These are phyloP conservation scores for Turnix velox DNA, from an alignment of 2,113 vertebrate genomes.

Conservation along the genomic window DNA sequence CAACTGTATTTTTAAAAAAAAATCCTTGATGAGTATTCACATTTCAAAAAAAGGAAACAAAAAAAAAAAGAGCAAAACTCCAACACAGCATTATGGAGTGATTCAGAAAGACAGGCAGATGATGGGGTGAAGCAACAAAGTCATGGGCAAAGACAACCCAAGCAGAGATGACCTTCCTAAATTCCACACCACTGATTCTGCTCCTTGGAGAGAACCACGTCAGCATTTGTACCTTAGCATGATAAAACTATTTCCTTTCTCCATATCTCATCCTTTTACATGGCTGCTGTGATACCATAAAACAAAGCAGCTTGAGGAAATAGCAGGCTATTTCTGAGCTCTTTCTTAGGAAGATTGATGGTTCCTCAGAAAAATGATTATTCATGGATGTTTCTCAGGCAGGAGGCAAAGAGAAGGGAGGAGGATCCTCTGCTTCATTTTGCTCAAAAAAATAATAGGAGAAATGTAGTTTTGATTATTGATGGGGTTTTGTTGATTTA, in stretches of 20 bases:
- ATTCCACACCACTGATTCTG: neutral
- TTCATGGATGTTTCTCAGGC: neutral
- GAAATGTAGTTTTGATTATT: neutral
- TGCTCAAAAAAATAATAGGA: neutral
- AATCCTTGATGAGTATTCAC: neutral
- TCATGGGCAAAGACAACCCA: neutral
- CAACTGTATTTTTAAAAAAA: slow-evolving; percentile 14
- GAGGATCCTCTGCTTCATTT: neutral
- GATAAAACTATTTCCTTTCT: neutral
- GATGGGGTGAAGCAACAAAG: neutral
- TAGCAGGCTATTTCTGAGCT: neutral
- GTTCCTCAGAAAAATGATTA: neutral
- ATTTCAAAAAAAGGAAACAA: neutral
- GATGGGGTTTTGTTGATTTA: neutral
- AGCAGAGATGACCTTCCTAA: neutral
- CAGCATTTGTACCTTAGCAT: neutral
- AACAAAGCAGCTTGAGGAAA: neutral
- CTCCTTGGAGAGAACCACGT: neutral
- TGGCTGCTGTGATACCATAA: neutral
- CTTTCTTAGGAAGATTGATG: neutral
- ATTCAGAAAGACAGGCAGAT: neutral
- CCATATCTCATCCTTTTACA: neutral
- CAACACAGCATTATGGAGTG: neutral
- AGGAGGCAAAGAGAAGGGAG: neutral
- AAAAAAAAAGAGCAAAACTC: neutral